Evolutionary conservation across 2,113 vertebrate genomes (phyloP), one percentile per base, ranked within the genome.

Genomic region (Marmota flaviventris): DNA sequence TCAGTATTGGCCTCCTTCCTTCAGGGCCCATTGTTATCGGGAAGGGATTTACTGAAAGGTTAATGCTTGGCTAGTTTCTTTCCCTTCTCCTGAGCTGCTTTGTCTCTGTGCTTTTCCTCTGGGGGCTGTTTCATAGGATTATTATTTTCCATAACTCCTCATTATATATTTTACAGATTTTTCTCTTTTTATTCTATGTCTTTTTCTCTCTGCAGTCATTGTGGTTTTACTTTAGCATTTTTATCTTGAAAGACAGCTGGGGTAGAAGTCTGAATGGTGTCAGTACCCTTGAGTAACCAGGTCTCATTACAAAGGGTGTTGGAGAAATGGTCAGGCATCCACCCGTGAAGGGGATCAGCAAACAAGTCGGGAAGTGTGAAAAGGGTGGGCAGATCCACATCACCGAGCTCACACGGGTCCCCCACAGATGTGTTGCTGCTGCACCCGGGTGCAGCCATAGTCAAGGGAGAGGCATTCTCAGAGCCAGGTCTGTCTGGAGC

Each of bases 361-460:
- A 88, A 12, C 37, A 70, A 16, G 39, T 73, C 17, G 87, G 58
- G 25, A 77, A 16, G 13, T 39, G 3, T 37, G 20, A 27, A 51
- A 65, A 79, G 2, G 16, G 7, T 8, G 53, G 76, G 22, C 11
- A 65, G 61, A 32, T 1, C 24, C 34, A 32, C 34, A 32, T 2
- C 1, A 1, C 29, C 24, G 16, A 58, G 61, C 11, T 72, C 72
- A 77, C 53, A n/a, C 8, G 37, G 22, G 29, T 9, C 2, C 25
- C 11, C 18, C 8, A 24, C 12, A 42, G 14, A 32, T 22, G 25
- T 32, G 13, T 82, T 8, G 5, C 42, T 65, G 8, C 67, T 42
- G 7, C 17, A 45, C 20, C 8, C 2, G 0, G 9, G 7, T 4
- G 7, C n/a, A 4, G 32, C 42, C 9, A 2, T n/a, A 25, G 6